Conservation (phyloP, 2,113 vertebrate genomes). For the Scalopus aquaticus region DNA sequence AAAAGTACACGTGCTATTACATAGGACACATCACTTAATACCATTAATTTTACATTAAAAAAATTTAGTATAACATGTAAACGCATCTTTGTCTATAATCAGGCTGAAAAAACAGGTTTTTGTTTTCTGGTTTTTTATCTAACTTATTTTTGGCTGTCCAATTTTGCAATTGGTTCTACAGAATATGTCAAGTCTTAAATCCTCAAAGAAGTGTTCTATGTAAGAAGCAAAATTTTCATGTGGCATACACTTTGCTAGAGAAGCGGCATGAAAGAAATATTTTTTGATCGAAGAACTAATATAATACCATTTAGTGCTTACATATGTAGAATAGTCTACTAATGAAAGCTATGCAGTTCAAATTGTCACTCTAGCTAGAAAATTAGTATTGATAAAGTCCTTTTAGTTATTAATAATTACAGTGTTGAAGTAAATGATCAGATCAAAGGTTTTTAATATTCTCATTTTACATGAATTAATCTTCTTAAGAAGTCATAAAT, state of each 20-base stretch:
- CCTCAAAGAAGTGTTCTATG: not conserved
- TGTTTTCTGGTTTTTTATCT: constrained; percentile 1
- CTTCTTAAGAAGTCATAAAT: not conserved
- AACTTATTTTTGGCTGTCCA: constrained; percentile 16
- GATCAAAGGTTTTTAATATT: not conserved
- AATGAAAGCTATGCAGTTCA: not conserved
- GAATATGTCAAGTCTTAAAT: constrained; percentile 6
- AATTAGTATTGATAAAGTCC: not conserved
- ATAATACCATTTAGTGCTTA: not conserved
- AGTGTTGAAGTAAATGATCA: constrained; percentile 13
- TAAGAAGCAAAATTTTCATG: not conserved
- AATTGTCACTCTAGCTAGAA: not conserved
- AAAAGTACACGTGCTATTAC: not conserved
- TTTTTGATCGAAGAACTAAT: not conserved
- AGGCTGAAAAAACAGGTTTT: not conserved
- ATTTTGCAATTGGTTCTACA: not conserved
- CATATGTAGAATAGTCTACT: not conserved
- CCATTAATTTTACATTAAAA: not conserved
- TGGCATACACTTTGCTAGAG: not conserved
- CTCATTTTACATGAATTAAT: not conserved
- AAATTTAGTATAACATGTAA: not conserved
- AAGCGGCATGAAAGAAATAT: not conserved
- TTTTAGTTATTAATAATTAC: not conserved
- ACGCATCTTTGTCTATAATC: not conserved
- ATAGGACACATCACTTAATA: not conserved